Percentiles rank a stretch among this genome's conserved stretches.
These are phyloP conservation scores for Perizoma affinitatum DNA, from an alignment of 2,888 invertebrate species.

Conservation along the genomic window DNA sequence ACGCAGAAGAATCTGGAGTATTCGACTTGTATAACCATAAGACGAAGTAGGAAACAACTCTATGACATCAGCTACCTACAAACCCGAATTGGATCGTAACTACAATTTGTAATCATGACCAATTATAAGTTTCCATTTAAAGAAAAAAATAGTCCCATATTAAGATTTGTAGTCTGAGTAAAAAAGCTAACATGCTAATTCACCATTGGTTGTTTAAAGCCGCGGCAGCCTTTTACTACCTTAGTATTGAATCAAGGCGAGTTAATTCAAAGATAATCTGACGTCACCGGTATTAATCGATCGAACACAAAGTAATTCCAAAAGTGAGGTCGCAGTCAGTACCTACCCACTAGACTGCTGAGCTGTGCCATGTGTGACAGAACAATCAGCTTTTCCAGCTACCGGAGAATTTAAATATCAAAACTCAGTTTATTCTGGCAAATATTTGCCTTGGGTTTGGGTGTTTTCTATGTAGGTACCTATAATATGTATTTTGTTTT, in stretches of 20 bases:
- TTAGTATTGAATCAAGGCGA: constrained; percentile 63
- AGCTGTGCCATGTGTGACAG: constrained; percentile 31
- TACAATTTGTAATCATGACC: constrained; percentile 34
- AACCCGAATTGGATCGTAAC: constrained; percentile 31
- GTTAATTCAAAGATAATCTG: constrained; percentile 62
- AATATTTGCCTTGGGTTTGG: too few species aligned
- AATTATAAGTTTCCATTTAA: constrained; percentile 37
- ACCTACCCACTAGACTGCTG: constrained; percentile 47
- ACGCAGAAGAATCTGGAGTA: too few species aligned
- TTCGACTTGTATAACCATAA: constrained; percentile 15
- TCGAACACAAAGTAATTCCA: constrained; percentile 58
- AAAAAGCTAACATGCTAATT: constrained; percentile 33
- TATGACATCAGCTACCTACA: constrained; percentile 37
- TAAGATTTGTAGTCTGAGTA: constrained; percentile 16
- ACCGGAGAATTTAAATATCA: constrained; percentile 15
- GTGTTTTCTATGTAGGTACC: too few species aligned
- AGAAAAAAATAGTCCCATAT: constrained; percentile 32
- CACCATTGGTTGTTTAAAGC: constrained; percentile 33
- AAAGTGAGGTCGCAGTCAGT: constrained; percentile 59
- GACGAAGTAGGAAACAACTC: constrained; percentile 33
- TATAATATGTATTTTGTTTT: too few species aligned
- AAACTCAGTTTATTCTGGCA: too few species aligned
- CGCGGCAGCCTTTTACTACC: constrained; percentile 47
- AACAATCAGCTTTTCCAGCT: constrained; percentile 37
- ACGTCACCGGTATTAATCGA: constrained; percentile 58